Percentiles rank a stretch among this genome's conserved stretches.
Evolutionary conservation across 2,888 invertebrate species (phyloP).

Genomic region (Perizoma affinitatum): DNA sequence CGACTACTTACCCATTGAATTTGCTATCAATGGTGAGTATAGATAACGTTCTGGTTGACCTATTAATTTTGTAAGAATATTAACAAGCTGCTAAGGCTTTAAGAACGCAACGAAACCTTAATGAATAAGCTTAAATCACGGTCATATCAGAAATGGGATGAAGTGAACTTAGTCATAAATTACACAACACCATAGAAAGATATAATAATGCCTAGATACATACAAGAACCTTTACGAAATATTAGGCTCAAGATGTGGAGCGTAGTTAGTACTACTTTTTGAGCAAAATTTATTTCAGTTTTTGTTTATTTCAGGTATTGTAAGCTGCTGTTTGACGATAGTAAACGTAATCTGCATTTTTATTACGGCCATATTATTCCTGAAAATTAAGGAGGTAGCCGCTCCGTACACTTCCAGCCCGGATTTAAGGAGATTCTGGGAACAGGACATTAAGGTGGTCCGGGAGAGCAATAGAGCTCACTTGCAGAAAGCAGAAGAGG

Average conservation of each 20-base stretch:
- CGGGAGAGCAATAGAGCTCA: slow-evolving; percentile 87
- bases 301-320: no score
- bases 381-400: slow-evolving; percentile 93
- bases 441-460: slow-evolving; percentile 90
- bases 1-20: slow-evolving; percentile 90
- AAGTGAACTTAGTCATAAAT: no score
- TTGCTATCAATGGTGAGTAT: slow-evolving; percentile 86
- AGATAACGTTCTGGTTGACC: not conserved
- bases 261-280: no score
- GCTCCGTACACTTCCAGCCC: slow-evolving; percentile 91
- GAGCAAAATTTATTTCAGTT: no score
- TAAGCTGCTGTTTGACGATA: slow-evolving; percentile 91
- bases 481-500: slow-evolving; percentile 83
- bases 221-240: no score
- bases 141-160: no score
- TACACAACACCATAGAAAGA: no score
- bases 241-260: no score
- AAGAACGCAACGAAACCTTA: no score
- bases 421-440: slow-evolving; percentile 90
- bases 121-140: no score
- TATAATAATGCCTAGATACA: no score
- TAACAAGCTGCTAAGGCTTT: no score
- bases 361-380: slow-evolving; percentile 90
- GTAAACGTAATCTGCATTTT: slow-evolving; percentile 94
- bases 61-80: slow-evolving; percentile 15